These are phyloP conservation scores for Spea hammondii DNA, from an alignment of 2,797 vertebrate species.

Conservation along the genomic window DNA sequence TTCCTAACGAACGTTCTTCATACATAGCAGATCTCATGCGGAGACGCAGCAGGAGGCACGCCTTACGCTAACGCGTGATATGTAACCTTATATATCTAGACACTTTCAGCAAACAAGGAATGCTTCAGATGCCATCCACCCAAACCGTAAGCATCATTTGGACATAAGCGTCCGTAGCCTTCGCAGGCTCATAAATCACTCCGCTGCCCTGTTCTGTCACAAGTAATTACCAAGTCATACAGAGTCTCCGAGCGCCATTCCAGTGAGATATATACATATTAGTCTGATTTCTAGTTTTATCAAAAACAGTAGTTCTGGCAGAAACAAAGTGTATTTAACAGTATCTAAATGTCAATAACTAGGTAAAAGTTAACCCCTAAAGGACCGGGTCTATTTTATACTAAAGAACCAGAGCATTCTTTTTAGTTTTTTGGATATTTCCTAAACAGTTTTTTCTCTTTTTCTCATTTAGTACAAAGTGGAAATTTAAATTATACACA, in stretches of 20 bases:
- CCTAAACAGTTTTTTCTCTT: too few species aligned
- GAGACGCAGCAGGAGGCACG: neutral
- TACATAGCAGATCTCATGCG: constrained; percentile 28
- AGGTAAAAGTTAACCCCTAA: too few species aligned
- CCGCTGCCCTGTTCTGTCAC: constrained; percentile 4
- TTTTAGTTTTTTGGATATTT: too few species aligned
- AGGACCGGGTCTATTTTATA: too few species aligned
- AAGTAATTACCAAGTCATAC: constrained; percentile 11
- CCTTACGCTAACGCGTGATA: neutral
- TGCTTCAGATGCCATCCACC: constrained; percentile 27
- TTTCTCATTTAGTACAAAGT: too few species aligned
- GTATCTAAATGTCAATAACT: too few species aligned
- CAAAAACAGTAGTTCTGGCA: neutral
- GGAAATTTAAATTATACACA: too few species aligned
- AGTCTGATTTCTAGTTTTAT: neutral
- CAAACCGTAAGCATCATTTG: constrained; percentile 10
- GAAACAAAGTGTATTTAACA: neutral
- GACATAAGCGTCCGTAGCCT: constrained; percentile 18
- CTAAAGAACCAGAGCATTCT: too few species aligned
- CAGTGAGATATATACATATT: neutral
- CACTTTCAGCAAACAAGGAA: constrained; percentile 15
- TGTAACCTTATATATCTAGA: constrained; percentile 22
- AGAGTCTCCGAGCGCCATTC: neutral
- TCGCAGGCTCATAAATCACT: constrained; percentile 24
- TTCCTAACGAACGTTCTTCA: constrained; percentile 37